A percentile compares a stretch with the other conserved stretches of the same genome.
Evolutionary conservation across 37 sponge, comb jelly and placozoan species (phyloP).

Genomic region (Hexactinellida sp.): DNA sequence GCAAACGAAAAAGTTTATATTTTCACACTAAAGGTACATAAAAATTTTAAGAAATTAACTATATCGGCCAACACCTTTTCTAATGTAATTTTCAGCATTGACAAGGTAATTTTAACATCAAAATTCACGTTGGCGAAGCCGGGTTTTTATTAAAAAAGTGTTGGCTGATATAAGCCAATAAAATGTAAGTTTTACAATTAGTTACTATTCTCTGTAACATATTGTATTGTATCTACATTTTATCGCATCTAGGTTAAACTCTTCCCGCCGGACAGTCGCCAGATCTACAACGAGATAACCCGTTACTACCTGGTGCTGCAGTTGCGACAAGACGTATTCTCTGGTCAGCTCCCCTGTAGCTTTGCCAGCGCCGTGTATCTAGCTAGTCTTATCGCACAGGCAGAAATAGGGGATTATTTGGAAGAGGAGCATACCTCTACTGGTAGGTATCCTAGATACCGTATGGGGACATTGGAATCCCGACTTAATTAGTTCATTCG

Average conservation of each 20-base stretch:
- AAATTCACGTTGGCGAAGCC: too few species aligned
- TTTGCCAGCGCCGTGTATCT: constrained; percentile 5
- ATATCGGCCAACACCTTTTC: background rate
- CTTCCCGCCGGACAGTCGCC: constrained; percentile 10
- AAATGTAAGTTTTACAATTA: too few species aligned
- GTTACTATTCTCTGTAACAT: too few species aligned
- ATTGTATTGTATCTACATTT: too few species aligned
- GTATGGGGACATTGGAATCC: too few species aligned
- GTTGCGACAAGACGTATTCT: background rate
- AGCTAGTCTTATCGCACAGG: constrained; percentile 3
- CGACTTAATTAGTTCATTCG: too few species aligned
- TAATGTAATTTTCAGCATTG: too few species aligned
- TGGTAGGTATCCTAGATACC: too few species aligned
- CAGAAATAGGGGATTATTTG: background rate
- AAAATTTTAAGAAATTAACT: background rate
- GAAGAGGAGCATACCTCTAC: background rate
- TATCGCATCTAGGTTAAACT: background rate
- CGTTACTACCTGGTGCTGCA: background rate
- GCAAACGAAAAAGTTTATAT: background rate
- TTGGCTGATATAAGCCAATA: too few species aligned
- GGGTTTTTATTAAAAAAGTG: too few species aligned
- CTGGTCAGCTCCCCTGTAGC: constrained; percentile 9
- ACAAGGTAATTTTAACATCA: too few species aligned
- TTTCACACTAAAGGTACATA: background rate
- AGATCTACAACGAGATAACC: constrained; percentile 4